phyloP scores from a whole-genome alignment of 2,797 vertebrate species.

The Macropus fuliginosus region DNA sequence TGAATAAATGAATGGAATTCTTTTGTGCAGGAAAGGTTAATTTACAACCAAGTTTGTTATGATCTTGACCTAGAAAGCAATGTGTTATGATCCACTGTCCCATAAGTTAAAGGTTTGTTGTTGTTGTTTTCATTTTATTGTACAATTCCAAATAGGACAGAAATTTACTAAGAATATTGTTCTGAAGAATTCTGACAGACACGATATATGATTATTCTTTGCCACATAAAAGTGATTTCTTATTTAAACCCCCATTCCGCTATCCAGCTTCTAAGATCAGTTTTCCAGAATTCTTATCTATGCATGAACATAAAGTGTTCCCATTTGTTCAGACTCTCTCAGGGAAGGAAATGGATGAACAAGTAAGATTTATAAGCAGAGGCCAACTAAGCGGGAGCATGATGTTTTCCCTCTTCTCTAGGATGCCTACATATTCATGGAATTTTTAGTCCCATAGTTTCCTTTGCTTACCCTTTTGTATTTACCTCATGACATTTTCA shows the following conservation, averaged over 20 bases:
- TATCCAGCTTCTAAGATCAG: neutral
- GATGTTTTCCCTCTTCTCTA: neutral
- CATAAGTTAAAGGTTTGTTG: neutral
- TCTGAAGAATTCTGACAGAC: neutral
- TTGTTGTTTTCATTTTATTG: neutral
- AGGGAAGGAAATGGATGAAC: slow-evolving; percentile 66
- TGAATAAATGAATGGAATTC: neutral
- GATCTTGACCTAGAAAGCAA: neutral
- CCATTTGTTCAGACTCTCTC: slow-evolving; percentile 57
- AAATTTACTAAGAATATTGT: neutral
- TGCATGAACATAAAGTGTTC: neutral
- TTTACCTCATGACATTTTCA: neutral
- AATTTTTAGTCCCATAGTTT: neutral
- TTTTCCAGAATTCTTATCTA: neutral
- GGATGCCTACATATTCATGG: neutral
- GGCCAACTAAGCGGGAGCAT: slow-evolving; percentile 54
- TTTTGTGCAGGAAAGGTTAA: neutral
- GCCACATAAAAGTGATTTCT: neutral
- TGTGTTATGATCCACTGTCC: neutral
- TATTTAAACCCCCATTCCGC: neutral
- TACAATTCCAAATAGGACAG: neutral
- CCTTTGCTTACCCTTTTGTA: slow-evolving; percentile 13
- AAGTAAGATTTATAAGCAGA: slow-evolving; percentile 47
- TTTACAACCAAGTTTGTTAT: neutral
- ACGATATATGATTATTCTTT: neutral